Evolutionary conservation across 2,888 invertebrate species (phyloP).

Genomic region (Diplolepis rosae): DNA sequence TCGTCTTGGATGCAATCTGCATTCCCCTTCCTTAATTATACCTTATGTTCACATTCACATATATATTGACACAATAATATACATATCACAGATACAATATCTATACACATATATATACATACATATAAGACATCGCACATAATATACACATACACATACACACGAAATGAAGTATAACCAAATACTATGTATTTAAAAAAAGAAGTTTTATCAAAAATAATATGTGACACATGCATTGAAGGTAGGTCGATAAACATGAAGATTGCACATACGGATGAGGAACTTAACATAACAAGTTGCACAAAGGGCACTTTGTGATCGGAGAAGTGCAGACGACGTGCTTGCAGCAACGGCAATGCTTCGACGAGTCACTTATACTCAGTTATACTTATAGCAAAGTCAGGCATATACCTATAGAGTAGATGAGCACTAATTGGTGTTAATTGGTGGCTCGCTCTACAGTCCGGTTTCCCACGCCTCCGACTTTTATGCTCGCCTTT

Average conservation of each 20-base stretch:
- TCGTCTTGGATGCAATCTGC: conserved; percentile 35
- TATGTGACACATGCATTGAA: no score
- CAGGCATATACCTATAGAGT: conserved; percentile 66
- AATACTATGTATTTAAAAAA: no score
- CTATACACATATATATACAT: not conserved
- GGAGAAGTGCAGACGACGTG: conserved; percentile 12
- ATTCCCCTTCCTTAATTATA: conserved; percentile 3
- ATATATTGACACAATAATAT: not conserved
- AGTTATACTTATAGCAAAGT: conserved; percentile 33
- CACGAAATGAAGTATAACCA: no score
- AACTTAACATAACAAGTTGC: not conserved
- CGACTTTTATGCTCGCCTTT: conserved; percentile 69
- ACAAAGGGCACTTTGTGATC: conserved; percentile 7
- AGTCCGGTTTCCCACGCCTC: conserved; percentile 71
- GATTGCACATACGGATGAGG: not conserved
- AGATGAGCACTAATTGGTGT: conserved; percentile 73
- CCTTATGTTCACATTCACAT: not conserved
- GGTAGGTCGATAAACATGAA: not conserved
- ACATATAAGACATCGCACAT: no score
- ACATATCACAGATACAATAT: not conserved
- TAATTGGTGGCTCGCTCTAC: conserved; percentile 70
- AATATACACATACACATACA: no score
- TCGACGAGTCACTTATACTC: conserved; percentile 19
- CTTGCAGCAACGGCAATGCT: conserved; percentile 15
- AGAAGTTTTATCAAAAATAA: no score